Evolutionary conservation across 2,113 vertebrate species (phyloP), one percentile per base, ranked within the genome.

Genomic region (Erinaceus europaeus): DNA sequence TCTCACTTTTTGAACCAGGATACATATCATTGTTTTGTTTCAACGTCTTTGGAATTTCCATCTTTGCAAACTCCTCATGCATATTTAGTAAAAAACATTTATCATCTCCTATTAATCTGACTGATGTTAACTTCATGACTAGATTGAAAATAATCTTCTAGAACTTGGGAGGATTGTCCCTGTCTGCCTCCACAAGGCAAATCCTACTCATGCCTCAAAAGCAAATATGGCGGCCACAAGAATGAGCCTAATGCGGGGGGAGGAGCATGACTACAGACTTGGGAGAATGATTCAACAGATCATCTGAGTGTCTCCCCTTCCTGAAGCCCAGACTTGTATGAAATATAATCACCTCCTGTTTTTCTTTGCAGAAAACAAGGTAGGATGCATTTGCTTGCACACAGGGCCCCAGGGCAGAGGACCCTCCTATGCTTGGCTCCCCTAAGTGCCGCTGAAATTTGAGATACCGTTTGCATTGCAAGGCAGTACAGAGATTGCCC

Each of bases 311-410:
- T 57, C 48, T 53, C n/a, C 12, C 15, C 1, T 83, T 75, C 12
- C 7, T 0, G 10, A 67, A 20, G 17, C 4, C 8, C 1, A 0
- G 14, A 34, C 34, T 57, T 68, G 44, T 9, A 46, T 7, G 25
- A 76, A 14, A 57, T 20, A 7, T 8, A 17, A 0, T 57, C 14
- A n/a, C 15, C 38, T 52, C 9, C 15, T 23, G n/a, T 69, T 61
- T 32, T 21, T 34, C 38, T 78, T 74, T 52, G 32, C 50, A 6
- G 38, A 36, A 36, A 29, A 46, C 2, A 6, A 13, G 14, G 4
- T n/a, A 25, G 34, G 38, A 21, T 73, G 36, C 9, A 6, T 53
- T 72, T 8, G 29, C 62, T 50, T 61, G 29, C 36, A 3, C 10
- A 5, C 1, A 14, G 27, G 32, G 5, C 48, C n/a, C 4, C 3